Base-by-base conservation (phyloP, 2,113 vertebrate genomes). In the Nettapus auritus region DNA sequence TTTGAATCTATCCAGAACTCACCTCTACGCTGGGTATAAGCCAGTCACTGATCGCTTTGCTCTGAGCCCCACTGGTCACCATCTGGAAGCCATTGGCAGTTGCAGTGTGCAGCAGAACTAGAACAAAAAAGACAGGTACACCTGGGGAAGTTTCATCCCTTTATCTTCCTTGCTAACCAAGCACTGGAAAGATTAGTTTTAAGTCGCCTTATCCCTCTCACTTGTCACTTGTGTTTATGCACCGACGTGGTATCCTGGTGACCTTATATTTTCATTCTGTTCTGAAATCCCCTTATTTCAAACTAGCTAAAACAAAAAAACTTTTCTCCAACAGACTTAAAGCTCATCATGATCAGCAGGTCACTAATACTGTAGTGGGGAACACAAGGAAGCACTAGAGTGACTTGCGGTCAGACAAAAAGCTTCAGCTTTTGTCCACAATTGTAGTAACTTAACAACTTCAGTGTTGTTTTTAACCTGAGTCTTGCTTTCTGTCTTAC, bases 51-150 rank as follows among this genome's bases (percentile, higher is more conserved):
- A 99, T 92, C 0, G 99, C 99, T 98, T 99, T 99, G 96, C 99
- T 99, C 93, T 99, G 99, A 74, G 98, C 98, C 67, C 99, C 99
- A 0, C 99, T 99, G 77, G 99, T 99, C 83, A 99, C 99, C 99
- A 99, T 99, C 97, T 99, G 99, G 95, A 99, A 99, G 88, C 99
- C 99, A 2, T 99, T 99, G 85, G 99, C 99, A 8, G 99, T 99
- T 77, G 99, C 99, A 0, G 99, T 99, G 94, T 99, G 99, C 59
- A 99, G 97, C 82, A 99, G 97, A 82, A 99, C 99, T 99, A 81
- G 6, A 77, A 88, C 11, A 73, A 77, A 82, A 40, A 36, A 21
- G 44, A 26, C 14, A 33, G 5, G 11, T 57, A 34, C 4, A 86
- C 6, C 60, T 36, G 67, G 18, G 44, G 9, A 68, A 78, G 62